Evolutionary conservation across 2,888 invertebrate species (phyloP).

Genomic region (Euclidia mi): DNA sequence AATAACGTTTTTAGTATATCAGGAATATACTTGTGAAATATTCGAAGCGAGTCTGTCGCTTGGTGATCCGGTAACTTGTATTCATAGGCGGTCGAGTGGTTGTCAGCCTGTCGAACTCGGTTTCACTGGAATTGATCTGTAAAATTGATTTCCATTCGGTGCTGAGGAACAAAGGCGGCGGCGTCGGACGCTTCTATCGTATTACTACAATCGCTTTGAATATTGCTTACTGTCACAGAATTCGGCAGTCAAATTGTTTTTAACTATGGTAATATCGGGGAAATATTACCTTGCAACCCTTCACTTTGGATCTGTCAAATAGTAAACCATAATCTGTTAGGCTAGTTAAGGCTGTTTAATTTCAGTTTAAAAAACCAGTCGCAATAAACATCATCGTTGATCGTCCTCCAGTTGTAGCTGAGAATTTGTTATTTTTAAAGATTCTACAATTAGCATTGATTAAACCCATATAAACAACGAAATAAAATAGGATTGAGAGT

Average conservation of each 20-base stretch:
- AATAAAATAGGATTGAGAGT: too few relatives aligned
- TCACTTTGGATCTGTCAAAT: too few relatives aligned
- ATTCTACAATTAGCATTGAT: too few relatives aligned
- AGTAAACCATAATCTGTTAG: too few relatives aligned
- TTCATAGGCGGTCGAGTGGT: constrained; percentile 69
- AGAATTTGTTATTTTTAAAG: too few relatives aligned
- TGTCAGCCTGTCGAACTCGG: constrained; percentile 64
- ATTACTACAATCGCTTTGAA: background rate
- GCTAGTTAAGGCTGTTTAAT: too few relatives aligned
- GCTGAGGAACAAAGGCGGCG: constrained; percentile 66
- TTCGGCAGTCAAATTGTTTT: background rate
- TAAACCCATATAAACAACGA: too few relatives aligned
- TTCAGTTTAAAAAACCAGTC: too few relatives aligned
- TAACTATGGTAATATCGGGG: too few relatives aligned
- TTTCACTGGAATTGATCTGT: constrained; percentile 71
- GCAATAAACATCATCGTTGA: too few relatives aligned
- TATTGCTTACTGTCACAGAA: background rate
- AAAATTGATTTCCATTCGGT: constrained; percentile 78
- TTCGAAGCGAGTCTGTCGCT: constrained; percentile 57
- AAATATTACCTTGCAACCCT: too few relatives aligned
- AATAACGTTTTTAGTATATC: background rate
- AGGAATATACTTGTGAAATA: constrained; percentile 32
- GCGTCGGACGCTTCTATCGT: constrained; percentile 1
- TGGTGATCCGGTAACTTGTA: constrained; percentile 72
- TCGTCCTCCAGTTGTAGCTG: too few relatives aligned